Conservation (phyloP, 1,140 invertebrate species). For the Stegodyphus dumicola region DNA sequence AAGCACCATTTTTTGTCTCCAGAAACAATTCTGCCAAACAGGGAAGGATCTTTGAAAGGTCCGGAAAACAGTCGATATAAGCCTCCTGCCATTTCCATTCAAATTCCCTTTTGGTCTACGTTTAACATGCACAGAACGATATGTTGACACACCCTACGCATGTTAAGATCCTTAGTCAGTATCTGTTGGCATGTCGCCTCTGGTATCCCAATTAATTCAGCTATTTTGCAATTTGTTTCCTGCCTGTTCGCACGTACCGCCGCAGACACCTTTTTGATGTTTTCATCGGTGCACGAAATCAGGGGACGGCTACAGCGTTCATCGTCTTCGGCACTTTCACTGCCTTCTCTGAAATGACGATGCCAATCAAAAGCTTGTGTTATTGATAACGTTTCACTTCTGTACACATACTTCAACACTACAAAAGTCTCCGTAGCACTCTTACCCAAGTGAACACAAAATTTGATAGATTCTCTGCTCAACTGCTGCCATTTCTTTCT, state of each 20-base stretch:
- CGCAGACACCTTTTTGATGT: neutral
- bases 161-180: no score
- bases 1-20: no score
- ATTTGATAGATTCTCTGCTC: neutral
- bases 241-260: neutral
- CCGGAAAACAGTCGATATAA: no score
- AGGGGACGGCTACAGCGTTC: no score
- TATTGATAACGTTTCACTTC: neutral
- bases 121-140: no score
- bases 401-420: neutral
- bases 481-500: neutral
- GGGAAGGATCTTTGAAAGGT: no score
- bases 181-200: no score
- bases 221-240: neutral
- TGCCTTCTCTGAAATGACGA: neutral
- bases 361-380: neutral
- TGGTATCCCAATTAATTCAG: neutral
- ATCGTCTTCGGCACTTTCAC: no score
- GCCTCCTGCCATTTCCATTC: no score
- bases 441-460: neutral
- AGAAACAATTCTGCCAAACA: no score
- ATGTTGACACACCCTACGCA: no score
- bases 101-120: no score
- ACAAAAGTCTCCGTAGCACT: neutral
- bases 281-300: neutral